Evolutionary conservation across 1,140 invertebrate genomes (phyloP), one percentile per base, ranked within the genome.

Genomic region (Leptinotarsa lineolata): DNA sequence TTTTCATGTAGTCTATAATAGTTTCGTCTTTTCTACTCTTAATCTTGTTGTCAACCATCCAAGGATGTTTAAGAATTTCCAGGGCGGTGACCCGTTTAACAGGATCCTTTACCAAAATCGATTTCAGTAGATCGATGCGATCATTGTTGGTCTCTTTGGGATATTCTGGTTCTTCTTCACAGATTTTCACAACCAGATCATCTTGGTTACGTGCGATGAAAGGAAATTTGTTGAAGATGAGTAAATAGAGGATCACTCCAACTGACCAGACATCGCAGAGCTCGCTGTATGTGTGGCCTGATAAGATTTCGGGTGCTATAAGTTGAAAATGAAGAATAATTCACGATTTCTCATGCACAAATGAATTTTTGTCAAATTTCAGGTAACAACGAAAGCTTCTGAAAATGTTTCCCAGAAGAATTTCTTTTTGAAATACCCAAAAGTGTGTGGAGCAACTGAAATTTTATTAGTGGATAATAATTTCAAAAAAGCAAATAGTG

Each of bases 221-320:
- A 66, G 82, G 85, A 69, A 79, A 82, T 46, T 74, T 76, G n/a
- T 81, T 83, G 58, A 75, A 77, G 8, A 86, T 83, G 82, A 90
- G 76, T 39, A 85, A 81, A 78, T 86, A 89, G 79, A 87, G 83
- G 61, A 90, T 89, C 4, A 90, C 84, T 24, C 89, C 89, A 77
- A 89, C 84, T 0, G 88, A 85, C 89, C 89, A 90, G 15, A 89
- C 84, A 80, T 90, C 89, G 80, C 88, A 89, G 74, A 87, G 85
- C 76, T 89, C 86, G 77, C 88, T 89, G 81, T 90, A 90, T 0
- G 85, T 84, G 72, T 86, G 86, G 65, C 86, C 86, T 44, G 85
- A 83, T 59, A 89, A 83, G 64, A 90, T 88, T 85, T 90, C 89
- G 30, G 89, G 89, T 54, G 89, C 88, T 85, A 45, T 70, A 79